Percentiles rank a stretch among this genome's conserved stretches.
Evolutionary conservation across 2,113 vertebrate species (phyloP).

Genomic region (Serinus canaria): DNA sequence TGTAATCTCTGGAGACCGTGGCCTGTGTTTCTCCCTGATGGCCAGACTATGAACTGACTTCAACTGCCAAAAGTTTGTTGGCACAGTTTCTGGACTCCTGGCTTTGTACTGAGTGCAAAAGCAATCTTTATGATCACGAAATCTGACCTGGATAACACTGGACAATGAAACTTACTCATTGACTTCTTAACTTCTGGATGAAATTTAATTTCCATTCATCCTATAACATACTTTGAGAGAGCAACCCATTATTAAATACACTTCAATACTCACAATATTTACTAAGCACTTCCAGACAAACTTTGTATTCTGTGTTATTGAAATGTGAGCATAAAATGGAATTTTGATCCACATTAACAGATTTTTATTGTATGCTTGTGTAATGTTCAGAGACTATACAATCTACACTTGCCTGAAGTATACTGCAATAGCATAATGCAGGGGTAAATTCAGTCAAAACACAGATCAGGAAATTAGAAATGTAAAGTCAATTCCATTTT

Average conservation of each 20-base stretch:
- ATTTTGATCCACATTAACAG: not conserved
- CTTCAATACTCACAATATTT: not conserved
- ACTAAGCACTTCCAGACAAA: not conserved
- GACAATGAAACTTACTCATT: not conserved
- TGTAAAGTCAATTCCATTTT: not conserved
- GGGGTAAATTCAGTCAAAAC: not conserved
- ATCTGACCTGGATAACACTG: slow-evolving; percentile 26
- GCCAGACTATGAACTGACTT: slow-evolving; percentile 23
- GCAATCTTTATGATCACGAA: slow-evolving; percentile 12
- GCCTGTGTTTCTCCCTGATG: not conserved
- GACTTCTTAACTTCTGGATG: slow-evolving; percentile 14
- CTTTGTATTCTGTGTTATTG: not conserved
- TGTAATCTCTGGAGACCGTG: not conserved
- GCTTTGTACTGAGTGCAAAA: not conserved
- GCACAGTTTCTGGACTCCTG: not conserved
- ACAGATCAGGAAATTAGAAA: not conserved
- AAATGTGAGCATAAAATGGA: not conserved
- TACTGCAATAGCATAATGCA: not conserved
- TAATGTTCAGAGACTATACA: not conserved
- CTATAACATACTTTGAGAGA: not conserved
- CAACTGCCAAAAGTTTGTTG: slow-evolving; percentile 35
- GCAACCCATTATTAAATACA: not conserved
- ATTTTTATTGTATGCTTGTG: not conserved
- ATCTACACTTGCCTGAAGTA: not conserved
- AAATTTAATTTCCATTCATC: slow-evolving; percentile 10